Evolutionary conservation across 2,888 invertebrate genomes (phyloP).

Genomic region (Hirtodrosophila confusa): DNA sequence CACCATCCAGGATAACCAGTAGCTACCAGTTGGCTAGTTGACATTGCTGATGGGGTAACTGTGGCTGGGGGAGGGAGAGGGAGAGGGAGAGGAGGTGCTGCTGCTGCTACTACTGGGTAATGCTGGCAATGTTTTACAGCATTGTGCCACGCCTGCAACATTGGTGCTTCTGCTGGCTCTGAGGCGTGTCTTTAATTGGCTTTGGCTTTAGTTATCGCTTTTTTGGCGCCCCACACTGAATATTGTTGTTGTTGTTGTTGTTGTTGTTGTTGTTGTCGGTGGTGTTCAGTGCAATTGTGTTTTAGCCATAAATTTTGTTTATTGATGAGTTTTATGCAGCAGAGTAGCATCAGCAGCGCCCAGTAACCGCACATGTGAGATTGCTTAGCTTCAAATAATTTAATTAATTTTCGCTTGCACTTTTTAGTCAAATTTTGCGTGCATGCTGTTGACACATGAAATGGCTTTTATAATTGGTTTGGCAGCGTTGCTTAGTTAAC

Average conservation of each 20-base stretch:
- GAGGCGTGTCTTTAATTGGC: slow-evolving; percentile 67
- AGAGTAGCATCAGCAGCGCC: neutral
- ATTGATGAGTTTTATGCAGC: slow-evolving; percentile 61
- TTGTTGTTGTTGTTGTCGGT: slow-evolving; percentile 5
- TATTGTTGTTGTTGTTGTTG: slow-evolving; percentile 15
- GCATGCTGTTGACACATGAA: slow-evolving; percentile 50
- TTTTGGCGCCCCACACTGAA: slow-evolving; percentile 23
- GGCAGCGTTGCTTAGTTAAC: slow-evolving; percentile 15
- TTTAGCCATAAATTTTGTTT: slow-evolving; percentile 68
- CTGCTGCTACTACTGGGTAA: neutral
- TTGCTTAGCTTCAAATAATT: slow-evolving; percentile 62
- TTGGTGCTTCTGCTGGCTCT: slow-evolving; percentile 16
- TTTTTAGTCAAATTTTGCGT: slow-evolving; percentile 44
- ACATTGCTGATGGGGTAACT: neutral
- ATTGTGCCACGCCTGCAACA: slow-evolving; percentile 29
- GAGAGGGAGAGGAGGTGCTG: neutral
- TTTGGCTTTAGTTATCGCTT: slow-evolving; percentile 41
- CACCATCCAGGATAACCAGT: slow-evolving; percentile 1
- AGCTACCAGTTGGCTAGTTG: slow-evolving; percentile 7
- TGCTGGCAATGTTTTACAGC: slow-evolving; percentile 42
- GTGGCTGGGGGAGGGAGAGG: too few relatives aligned
- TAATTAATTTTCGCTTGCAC: slow-evolving; percentile 57
- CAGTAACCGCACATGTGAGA: slow-evolving; percentile 41
- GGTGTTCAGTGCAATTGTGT: slow-evolving; percentile 50
- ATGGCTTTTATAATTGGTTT: slow-evolving; percentile 60